Conservation (phyloP, 1,140 invertebrate species). For the Pinna nobilis region DNA sequence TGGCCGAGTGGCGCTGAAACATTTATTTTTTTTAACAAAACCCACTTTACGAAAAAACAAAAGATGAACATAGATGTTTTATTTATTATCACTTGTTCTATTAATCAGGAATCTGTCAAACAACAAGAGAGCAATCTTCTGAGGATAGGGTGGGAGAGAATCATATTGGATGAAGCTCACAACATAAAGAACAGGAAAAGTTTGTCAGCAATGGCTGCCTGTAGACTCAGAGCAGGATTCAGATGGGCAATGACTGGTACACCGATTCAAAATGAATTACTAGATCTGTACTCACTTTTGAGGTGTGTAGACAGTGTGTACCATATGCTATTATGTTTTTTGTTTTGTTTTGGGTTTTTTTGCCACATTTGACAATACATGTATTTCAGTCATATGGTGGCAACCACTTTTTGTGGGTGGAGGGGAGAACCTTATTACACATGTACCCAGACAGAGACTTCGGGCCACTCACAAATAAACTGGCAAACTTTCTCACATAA, state of each 20-base stretch:
- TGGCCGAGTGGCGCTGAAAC: too few species aligned
- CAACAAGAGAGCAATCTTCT: constrained; percentile 72
- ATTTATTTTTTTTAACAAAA: background rate
- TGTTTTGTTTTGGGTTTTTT: background rate
- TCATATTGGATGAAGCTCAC: constrained; percentile 96
- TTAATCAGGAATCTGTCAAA: too few species aligned
- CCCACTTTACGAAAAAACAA: background rate
- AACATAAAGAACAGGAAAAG: constrained; percentile 91
- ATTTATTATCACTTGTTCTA: background rate
- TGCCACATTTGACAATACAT: background rate
- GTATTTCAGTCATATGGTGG: constrained; percentile 82
- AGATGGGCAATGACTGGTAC: constrained; percentile 95
- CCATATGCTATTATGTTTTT: background rate
- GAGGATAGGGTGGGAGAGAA: constrained; percentile 85
- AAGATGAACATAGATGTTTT: background rate
- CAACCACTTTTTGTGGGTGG: constrained; percentile 90
- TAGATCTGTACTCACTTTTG: constrained; percentile 90
- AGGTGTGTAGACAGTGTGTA: constrained; percentile 69
- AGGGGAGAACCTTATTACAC: too few species aligned
- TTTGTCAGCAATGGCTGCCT: constrained; percentile 83
- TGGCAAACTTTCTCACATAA: too few species aligned
- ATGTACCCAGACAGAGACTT: too few species aligned
- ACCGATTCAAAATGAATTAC: constrained; percentile 94
- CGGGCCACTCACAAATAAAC: too few species aligned
- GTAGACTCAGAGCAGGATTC: constrained; percentile 74